phyloP scores from a whole-genome alignment of 2,113 vertebrate species.

The Chroicocephalus ridibundus region DNA sequence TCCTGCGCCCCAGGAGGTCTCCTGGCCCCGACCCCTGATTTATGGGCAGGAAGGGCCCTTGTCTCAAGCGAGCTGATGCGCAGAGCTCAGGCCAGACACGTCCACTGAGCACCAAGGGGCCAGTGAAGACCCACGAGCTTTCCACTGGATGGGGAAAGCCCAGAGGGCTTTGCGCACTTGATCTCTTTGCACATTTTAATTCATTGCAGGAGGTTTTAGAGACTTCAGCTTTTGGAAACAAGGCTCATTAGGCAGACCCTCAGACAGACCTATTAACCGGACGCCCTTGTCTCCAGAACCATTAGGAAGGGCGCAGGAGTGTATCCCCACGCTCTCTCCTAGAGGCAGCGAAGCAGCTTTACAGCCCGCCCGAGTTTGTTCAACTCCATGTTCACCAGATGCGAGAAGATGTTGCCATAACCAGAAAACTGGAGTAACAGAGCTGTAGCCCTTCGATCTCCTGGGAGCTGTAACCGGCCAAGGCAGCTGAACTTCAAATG shows the following conservation, averaged over 20 bases:
- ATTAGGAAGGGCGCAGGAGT: not conserved
- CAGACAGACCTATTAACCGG: not conserved
- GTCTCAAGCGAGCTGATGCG: not conserved
- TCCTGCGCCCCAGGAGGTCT: not conserved
- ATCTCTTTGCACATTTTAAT: not conserved
- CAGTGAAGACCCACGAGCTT: not conserved
- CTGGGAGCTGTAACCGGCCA: not conserved
- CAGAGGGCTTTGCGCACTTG: not conserved
- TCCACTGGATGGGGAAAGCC: not conserved
- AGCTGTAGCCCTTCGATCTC: not conserved
- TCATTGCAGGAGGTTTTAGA: not conserved
- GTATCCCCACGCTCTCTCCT: fast-evolving
- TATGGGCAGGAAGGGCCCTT: not conserved
- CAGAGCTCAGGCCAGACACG: not conserved
- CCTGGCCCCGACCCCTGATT: not conserved
- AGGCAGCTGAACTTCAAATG: not conserved
- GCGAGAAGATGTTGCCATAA: not conserved
- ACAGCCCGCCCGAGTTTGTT: not conserved
- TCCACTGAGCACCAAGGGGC: not conserved
- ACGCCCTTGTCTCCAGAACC: not conserved
- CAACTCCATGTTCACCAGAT: not conserved
- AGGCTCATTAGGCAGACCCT: not conserved
- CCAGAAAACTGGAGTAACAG: not conserved
- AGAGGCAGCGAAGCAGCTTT: not conserved
- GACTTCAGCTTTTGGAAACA: conserved; percentile 1